Base-by-base conservation (phyloP, 2,797 vertebrate species). In the Periophthalmus magnuspinnatus region DNA sequence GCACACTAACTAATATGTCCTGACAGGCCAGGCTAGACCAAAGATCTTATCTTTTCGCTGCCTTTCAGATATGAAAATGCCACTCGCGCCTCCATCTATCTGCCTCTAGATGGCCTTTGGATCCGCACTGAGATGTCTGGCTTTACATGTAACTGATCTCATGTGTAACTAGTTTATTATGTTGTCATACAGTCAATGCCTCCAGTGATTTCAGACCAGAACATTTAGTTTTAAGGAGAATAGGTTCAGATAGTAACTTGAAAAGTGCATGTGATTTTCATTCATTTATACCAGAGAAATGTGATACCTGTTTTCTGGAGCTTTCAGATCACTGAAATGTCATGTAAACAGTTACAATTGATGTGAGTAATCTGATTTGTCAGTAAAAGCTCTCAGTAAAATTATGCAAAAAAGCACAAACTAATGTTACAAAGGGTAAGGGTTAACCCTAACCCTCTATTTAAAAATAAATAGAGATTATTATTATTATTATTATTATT, bases 261-360 rank as follows among this genome's bases (percentile, higher is more conserved):
- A 87, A 85, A 88, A 92, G 88, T 85, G 76, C 73, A 72, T 76
- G 61, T 11, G 63, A 83, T 65, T 47, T 38, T 4, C 68, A 69
- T 32, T 84, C 50, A 84, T 91, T 90, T 88, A 78, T 84, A 90
- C 83, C 59, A 5, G 62, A 28, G 28, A 28, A 28, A 28, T 28
- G 28, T 28, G 28, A 28, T 28, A 28, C 3, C 28, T 3, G 28
- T 28, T 75, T 45, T 14, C 14, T 45, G 1, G 3, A 28, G 28
- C 5, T 45, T 14, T 45, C 41, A 45, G 41, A 45, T 45, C 45
- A 45, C 14, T 14, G 41, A 41, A 41, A 45, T 45, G 14, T 13
- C 41, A 45, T 14, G 13, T 45, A 45, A 11, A 45, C 13, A 45
- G 41, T 45, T 45, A 45, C 13, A 45, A 14, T 41, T 16, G 13